Conservation (phyloP, 2,797 vertebrate genomes). For the Hozukius guyotensis region DNA sequence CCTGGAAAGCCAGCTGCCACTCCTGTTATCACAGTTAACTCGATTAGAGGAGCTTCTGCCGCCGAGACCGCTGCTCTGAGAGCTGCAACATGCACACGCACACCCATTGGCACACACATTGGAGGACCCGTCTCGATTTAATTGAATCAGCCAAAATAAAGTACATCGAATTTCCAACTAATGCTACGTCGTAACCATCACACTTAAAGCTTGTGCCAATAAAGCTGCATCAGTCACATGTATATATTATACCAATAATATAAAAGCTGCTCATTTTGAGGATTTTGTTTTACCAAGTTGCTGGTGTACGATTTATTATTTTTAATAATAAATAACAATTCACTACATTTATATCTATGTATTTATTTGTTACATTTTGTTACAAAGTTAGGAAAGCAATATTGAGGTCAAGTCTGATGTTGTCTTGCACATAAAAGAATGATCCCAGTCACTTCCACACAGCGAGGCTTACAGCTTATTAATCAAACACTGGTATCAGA, state of each 20-base stretch:
- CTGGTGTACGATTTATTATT: too few species aligned
- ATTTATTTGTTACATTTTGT: too few species aligned
- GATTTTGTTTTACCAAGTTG: too few species aligned
- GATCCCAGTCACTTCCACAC: too few species aligned
- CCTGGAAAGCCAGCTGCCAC: slow-evolving; percentile 73
- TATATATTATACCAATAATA: neutral
- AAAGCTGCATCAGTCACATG: neutral
- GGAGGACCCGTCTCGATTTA: slow-evolving; percentile 12
- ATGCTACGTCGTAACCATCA: neutral
- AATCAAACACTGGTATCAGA: too few species aligned
- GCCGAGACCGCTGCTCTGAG: slow-evolving; percentile 29
- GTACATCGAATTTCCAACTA: slow-evolving; percentile 15
- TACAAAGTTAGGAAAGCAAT: too few species aligned
- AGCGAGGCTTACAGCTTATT: too few species aligned
- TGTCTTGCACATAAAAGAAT: too few species aligned
- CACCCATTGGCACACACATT: neutral
- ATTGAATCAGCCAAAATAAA: slow-evolving; percentile 42
- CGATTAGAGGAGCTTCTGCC: slow-evolving; percentile 63
- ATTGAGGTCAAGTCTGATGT: too few species aligned
- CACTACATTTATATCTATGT: too few species aligned
- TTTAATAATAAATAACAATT: too few species aligned
- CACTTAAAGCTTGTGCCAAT: slow-evolving; percentile 14
- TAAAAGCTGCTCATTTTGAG: neutral
- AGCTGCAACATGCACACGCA: neutral
- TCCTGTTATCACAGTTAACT: slow-evolving; percentile 72